These are phyloP conservation scores for Hypocryptadius cinnamomeus DNA, from an alignment of 2,113 vertebrate genomes.

Conservation along the genomic window DNA sequence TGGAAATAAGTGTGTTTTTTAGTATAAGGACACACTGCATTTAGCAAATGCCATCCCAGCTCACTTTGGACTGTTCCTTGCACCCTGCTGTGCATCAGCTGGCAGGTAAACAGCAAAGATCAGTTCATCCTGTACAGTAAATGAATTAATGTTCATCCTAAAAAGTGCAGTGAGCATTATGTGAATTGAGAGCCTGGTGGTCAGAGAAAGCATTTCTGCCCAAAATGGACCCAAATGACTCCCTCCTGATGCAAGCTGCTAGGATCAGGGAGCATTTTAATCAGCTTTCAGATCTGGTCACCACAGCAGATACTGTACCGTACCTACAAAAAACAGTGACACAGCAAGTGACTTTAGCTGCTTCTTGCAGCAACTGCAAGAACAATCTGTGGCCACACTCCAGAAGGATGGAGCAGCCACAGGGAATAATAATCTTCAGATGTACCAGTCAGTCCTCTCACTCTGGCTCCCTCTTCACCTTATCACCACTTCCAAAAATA, in stretches of 20 bases:
- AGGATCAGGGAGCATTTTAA: neutral
- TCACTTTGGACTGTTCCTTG: constrained; percentile 24
- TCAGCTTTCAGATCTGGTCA: neutral
- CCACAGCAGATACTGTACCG: neutral
- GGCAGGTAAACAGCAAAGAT: constrained; percentile 43
- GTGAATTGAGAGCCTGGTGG: neutral
- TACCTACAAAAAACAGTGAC: constrained; percentile 4
- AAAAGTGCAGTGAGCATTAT: neutral
- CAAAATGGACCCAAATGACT: neutral
- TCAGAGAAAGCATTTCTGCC: neutral
- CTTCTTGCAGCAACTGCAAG: constrained; percentile 11
- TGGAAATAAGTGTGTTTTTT: neutral
- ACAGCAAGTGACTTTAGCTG: constrained; percentile 19
- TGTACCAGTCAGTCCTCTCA: neutral
- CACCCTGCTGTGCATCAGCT: constrained; percentile 39
- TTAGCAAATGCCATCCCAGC: constrained; percentile 16
- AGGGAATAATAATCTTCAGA: constrained; percentile 45
- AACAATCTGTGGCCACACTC: constrained; percentile 23
- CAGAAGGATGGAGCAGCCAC: constrained; percentile 26
- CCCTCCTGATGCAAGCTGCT: neutral
- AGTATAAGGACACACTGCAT: neutral
- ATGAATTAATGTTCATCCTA: constrained; percentile 35
- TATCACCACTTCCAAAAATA: constrained; percentile 44
- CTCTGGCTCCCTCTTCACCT: constrained; percentile 22
- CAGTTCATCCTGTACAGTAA: neutral